Evolutionary conservation across 2,888 invertebrate species (phyloP).

Genomic region (Melanostoma scalare): DNA sequence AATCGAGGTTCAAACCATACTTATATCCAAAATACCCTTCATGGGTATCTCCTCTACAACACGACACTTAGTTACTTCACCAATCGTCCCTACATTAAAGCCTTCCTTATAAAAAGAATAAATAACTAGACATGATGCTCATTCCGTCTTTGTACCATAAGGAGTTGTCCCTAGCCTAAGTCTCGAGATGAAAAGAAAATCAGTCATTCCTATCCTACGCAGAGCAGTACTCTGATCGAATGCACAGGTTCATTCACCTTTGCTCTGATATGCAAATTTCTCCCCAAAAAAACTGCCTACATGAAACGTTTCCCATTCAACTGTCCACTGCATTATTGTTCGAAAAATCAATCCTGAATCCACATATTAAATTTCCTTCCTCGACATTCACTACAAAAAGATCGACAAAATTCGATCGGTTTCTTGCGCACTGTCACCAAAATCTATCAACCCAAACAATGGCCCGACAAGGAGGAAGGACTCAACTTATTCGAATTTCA

Average conservation of each 20-base stretch:
- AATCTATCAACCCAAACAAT: constrained; percentile 19
- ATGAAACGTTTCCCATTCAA: constrained; percentile 45
- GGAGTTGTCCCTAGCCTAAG: too few relatives aligned
- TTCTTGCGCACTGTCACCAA: constrained; percentile 14
- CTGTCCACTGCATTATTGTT: constrained; percentile 29
- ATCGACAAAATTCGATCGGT: constrained; percentile 48
- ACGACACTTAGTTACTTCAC: too few relatives aligned
- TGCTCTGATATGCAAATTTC: constrained; percentile 38
- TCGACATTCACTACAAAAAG: constrained; percentile 47
- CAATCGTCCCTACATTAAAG: too few relatives aligned
- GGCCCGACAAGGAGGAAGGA: constrained; percentile 8
- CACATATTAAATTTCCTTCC: constrained; percentile 50
- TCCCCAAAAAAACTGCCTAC: not conserved
- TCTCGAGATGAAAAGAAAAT: too few relatives aligned
- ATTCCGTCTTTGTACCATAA: too few relatives aligned
- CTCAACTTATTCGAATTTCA: constrained; percentile 15
- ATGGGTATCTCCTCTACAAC: too few relatives aligned
- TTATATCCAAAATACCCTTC: too few relatives aligned
- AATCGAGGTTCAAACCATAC: too few relatives aligned
- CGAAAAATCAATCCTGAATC: constrained; percentile 39
- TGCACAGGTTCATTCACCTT: not conserved
- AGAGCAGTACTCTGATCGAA: too few relatives aligned
- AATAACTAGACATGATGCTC: too few relatives aligned
- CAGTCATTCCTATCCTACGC: too few relatives aligned
- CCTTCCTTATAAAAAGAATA: too few relatives aligned